phyloP scores from a whole-genome alignment of 92 coral and sea anemone species.

The Bergia sp. region DNA sequence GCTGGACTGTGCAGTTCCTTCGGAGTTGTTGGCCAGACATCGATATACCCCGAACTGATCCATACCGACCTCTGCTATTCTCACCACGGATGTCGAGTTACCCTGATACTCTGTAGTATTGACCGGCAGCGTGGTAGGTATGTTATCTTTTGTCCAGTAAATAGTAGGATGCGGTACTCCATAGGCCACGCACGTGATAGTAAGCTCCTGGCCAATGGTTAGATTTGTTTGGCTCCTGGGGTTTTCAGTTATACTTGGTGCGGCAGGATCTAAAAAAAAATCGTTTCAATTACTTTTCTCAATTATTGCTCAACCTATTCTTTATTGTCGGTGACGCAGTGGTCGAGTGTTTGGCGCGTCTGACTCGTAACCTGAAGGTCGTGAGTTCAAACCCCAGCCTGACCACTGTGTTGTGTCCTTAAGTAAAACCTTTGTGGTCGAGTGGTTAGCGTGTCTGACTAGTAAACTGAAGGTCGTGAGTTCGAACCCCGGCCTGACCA shows the following conservation, averaged over 20 bases:
- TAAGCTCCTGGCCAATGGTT: constrained; percentile 12
- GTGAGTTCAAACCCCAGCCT: too few relatives aligned
- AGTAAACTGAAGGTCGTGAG: too few relatives aligned
- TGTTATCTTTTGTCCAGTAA: constrained; percentile 25
- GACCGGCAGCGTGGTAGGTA: neutral
- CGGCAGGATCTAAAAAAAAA: neutral
- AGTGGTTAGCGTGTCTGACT: too few relatives aligned
- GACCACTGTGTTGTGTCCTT: too few relatives aligned
- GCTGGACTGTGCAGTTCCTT: constrained; percentile 8
- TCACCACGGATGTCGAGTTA: constrained; percentile 6
- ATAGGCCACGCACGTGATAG: constrained; percentile 14
- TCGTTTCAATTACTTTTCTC: too few relatives aligned
- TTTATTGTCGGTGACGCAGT: too few relatives aligned
- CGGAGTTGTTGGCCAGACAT: constrained; percentile 19
- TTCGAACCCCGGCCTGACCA: too few relatives aligned
- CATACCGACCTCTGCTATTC: neutral
- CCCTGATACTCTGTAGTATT: neutral
- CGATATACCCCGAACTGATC: constrained; percentile 22
- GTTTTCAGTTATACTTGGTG: neutral
- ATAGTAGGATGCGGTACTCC: constrained; percentile 26
- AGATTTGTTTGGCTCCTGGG: constrained; percentile 4
- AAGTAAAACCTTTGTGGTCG: too few relatives aligned
- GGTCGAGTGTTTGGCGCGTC: too few relatives aligned
- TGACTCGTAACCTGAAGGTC: too few relatives aligned
- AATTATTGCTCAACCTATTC: too few relatives aligned